phyloP scores from a whole-genome alignment of 2,888 invertebrate genomes.

The Trachelus iudaicus region DNA sequence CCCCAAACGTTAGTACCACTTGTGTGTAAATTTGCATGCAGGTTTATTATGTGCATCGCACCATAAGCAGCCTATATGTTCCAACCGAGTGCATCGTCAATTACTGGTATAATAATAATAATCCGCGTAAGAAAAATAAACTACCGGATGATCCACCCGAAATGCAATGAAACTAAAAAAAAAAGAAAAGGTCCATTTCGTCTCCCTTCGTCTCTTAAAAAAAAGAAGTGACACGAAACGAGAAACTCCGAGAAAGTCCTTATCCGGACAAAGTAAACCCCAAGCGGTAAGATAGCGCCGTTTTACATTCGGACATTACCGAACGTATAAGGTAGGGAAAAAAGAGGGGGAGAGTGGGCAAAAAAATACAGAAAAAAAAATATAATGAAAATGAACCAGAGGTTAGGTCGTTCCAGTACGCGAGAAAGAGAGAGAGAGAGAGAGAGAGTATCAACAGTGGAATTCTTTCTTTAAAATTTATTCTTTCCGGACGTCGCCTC shows the following conservation, averaged over 20 bases:
- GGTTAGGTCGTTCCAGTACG: background rate
- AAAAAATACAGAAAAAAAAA: background rate
- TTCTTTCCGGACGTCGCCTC: constrained; percentile 6
- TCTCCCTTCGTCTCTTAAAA: background rate
- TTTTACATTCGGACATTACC: background rate
- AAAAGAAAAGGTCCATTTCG: background rate
- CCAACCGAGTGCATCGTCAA: too few species aligned
- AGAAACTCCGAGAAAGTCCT: background rate
- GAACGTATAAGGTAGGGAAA: background rate
- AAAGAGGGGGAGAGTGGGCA: background rate
- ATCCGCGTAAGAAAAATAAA: background rate
- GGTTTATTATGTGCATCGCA: too few species aligned
- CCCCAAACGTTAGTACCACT: too few species aligned
- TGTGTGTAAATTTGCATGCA: too few species aligned
- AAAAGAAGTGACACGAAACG: background rate
- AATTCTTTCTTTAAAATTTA: constrained; percentile 7
- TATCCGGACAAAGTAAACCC: background rate
- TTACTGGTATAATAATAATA: too few species aligned
- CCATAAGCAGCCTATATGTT: too few species aligned
- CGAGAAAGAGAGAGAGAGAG: background rate
- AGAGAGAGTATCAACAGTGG: background rate
- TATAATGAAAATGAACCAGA: background rate
- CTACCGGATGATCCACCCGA: background rate
- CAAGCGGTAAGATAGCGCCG: background rate
- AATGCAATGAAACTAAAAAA: background rate